Base-by-base conservation (phyloP, 2,888 invertebrate genomes). In the Operophtera brumata region DNA sequence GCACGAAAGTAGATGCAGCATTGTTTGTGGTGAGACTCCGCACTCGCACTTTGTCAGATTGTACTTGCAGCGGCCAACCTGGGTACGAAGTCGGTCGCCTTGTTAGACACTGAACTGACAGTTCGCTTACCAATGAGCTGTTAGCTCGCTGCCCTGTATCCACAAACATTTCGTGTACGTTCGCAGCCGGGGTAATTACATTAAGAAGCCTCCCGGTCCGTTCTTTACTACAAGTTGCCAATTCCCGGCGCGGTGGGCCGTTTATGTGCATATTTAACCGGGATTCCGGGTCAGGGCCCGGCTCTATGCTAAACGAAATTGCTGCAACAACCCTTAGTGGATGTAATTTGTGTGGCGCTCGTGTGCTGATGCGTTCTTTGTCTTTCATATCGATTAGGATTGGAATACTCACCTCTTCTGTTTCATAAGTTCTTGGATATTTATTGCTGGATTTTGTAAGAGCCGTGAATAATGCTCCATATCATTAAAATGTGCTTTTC, bases 231-330 rank as follows among this genome's bases (percentile, higher is more conserved):
- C 67, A 63, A 70, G 62, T 54, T 67, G 73, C 71, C 78, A 71
- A 78, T 79, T 76, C 77, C 75, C 75, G 65, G 44, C 65, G 69
- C 68, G 67, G 70, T 69, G 70, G 74, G 69, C 69, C 71, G 75
- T 79, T 77, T 73, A 71, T 62, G 67, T 83, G 78, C 80, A 84
- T 82, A 81, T 82, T 82, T 82, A 82, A 82, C 71, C 64, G 62
- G 68, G 62, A 71, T 68, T 65, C 69, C 67, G 69, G 65, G 61
- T 47, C 59, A 52, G 41, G 52, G 37, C 54, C 37, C 45, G 52
- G 51, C 41, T 51, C 54, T 56, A 52, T 65, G 60, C 59, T 62
- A 69, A 70, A 62, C 65, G 61, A 64, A 70, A 75, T 73, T 67
- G 66, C 69, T 68, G 66, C 67, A 69, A 66, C 67, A 66, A 71